phyloP scores from a whole-genome alignment of 2,888 invertebrate species.

The Campopleginae sp. region DNA sequence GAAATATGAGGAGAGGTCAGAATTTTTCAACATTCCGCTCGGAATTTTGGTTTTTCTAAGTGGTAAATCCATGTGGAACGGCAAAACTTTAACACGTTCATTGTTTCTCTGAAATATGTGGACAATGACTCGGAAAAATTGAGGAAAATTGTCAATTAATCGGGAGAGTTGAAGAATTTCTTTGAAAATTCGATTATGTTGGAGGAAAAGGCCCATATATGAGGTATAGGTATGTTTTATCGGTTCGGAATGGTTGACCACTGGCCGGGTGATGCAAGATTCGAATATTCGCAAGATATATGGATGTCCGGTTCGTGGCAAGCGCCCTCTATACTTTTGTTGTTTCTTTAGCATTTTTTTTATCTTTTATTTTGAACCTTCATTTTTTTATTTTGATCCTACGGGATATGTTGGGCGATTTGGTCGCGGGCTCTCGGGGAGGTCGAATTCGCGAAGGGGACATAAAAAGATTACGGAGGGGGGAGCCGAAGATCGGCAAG shows the following conservation, averaged over 20 bases:
- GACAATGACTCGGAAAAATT: neutral
- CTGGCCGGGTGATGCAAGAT: constrained; percentile 46
- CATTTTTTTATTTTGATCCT: constrained; percentile 41
- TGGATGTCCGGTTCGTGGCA: constrained; percentile 60
- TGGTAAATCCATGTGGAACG: neutral
- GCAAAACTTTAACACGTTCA: neutral
- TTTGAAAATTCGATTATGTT: neutral
- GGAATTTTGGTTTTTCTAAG: neutral
- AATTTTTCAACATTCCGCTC: neutral
- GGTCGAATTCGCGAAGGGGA: constrained; percentile 42
- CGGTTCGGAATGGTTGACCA: constrained; percentile 64
- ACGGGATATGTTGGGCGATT: constrained; percentile 39
- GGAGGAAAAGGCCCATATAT: constrained; percentile 1
- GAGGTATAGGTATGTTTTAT: constrained; percentile 13
- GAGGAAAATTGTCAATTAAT: neutral
- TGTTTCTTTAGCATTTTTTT: neutral
- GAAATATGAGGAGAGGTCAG: neutral
- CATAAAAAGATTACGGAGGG: constrained; percentile 27
- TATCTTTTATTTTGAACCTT: constrained; percentile 12
- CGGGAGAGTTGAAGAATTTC: neutral
- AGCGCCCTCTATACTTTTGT: constrained; percentile 31
- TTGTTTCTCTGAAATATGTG: neutral
- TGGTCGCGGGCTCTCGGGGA: constrained; percentile 53
- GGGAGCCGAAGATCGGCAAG: constrained; percentile 7
- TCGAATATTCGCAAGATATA: constrained; percentile 66